Percentiles rank a stretch among this genome's conserved stretches.
These are phyloP conservation scores for Coregonus suidteri DNA, from an alignment of 2,797 vertebrate species.

Conservation along the genomic window DNA sequence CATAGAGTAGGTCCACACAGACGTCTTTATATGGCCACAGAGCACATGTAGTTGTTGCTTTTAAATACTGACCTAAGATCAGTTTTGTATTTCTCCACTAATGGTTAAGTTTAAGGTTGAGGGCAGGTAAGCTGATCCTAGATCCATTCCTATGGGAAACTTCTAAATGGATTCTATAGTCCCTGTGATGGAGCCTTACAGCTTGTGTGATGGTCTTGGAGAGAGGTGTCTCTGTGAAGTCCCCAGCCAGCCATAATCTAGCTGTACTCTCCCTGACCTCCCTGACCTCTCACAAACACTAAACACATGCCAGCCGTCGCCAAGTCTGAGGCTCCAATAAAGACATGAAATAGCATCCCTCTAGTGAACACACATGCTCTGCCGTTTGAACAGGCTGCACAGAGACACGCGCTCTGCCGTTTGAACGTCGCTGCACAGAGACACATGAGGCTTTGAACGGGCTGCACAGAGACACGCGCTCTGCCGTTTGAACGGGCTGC, in stretches of 20 bases:
- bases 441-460: too few relatives aligned
- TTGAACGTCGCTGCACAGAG: too few relatives aligned
- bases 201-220: background rate
- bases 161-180: background rate
- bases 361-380: background rate
- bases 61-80: background rate
- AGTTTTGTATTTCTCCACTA: background rate
- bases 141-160: background rate
- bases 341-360: background rate
- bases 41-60: background rate
- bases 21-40: background rate
- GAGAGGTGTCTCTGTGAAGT: background rate
- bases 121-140: background rate
- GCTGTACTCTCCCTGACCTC: too few relatives aligned
- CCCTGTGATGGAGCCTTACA: too few relatives aligned
- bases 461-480: too few relatives aligned
- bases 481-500: too few relatives aligned
- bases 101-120: background rate
- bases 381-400: too few relatives aligned
- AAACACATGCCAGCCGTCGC: background rate
- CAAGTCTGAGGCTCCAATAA: background rate
- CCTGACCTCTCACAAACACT: too few relatives aligned
- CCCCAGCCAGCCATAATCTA: background rate
- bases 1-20: background rate
- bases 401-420: too few relatives aligned